phyloP scores from a whole-genome alignment of 2,797 vertebrate genomes.

The Hyperoplus immaculatus region DNA sequence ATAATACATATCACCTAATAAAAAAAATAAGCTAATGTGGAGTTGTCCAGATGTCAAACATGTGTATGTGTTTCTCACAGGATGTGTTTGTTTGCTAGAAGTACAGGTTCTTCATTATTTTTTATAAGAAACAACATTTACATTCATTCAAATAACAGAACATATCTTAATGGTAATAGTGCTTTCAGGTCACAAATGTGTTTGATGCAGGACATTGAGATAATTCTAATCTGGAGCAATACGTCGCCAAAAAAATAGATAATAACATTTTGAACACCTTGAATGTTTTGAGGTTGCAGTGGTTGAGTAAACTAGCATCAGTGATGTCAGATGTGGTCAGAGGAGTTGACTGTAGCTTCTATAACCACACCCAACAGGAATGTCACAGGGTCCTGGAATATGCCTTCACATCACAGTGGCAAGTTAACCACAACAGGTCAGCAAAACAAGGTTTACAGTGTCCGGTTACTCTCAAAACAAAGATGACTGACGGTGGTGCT shows the following conservation, averaged over 20 bases:
- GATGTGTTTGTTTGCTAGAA: background rate
- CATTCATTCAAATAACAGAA: background rate
- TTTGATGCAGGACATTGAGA: background rate
- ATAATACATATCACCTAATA: background rate
- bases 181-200: background rate
- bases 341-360: no score
- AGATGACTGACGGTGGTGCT: background rate
- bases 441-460: background rate
- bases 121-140: background rate
- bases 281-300: background rate
- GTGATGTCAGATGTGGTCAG: background rate
- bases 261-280: background rate
- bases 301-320: rapidly evolving
- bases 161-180: background rate
- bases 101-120: background rate
- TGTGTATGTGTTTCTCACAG: background rate
- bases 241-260: no score
- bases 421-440: background rate
- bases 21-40: constrained; percentile 19
- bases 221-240: constrained; percentile 2
- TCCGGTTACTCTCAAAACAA: background rate
- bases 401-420: background rate
- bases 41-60: constrained; percentile 1
- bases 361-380: background rate
- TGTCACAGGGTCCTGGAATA: background rate